phyloP scores from a whole-genome alignment of 2,888 invertebrate species.

The Athalia circularis region DNA sequence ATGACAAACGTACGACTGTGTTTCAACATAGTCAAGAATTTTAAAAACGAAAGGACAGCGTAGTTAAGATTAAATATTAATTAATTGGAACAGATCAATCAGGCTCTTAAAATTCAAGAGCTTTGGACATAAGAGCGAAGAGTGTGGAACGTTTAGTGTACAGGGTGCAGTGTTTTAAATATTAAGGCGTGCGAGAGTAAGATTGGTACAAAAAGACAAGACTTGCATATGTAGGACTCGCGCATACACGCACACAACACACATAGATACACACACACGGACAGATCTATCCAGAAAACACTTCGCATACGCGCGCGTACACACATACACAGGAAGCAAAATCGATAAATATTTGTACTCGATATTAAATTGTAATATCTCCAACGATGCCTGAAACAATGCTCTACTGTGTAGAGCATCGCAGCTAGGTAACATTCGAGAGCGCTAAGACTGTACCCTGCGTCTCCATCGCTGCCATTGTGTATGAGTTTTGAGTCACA shows the following conservation, averaged over 20 bases:
- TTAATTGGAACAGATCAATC: conserved; percentile 44
- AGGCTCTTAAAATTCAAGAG: conserved; percentile 45
- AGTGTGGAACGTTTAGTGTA: conserved; percentile 33
- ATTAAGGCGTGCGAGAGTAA: conserved; percentile 51
- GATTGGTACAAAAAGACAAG: conserved; percentile 32
- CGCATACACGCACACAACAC: conserved; percentile 23
- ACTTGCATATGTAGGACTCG: neutral
- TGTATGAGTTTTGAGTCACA: conserved; percentile 50
- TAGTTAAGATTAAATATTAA: conserved; percentile 55
- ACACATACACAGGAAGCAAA: conserved; percentile 1
- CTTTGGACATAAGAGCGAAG: conserved; percentile 34
- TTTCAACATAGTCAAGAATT: conserved; percentile 55
- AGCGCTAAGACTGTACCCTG: conserved; percentile 47
- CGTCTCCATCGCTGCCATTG: conserved; percentile 52
- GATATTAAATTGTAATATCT: conserved; percentile 61
- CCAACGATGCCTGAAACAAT: conserved; percentile 63
- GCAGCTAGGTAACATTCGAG: conserved; percentile 51
- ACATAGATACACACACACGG: neutral
- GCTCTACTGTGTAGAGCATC: conserved; percentile 67
- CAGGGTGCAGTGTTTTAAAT: conserved; percentile 49
- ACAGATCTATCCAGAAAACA: neutral
- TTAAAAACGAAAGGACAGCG: conserved; percentile 56
- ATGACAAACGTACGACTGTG: conserved; percentile 51
- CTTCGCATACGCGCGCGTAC: neutral
- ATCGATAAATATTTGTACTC: conserved; percentile 58